These are phyloP conservation scores for Engraulis encrasicolus DNA, from an alignment of 2,113 vertebrate species.

Conservation along the genomic window DNA sequence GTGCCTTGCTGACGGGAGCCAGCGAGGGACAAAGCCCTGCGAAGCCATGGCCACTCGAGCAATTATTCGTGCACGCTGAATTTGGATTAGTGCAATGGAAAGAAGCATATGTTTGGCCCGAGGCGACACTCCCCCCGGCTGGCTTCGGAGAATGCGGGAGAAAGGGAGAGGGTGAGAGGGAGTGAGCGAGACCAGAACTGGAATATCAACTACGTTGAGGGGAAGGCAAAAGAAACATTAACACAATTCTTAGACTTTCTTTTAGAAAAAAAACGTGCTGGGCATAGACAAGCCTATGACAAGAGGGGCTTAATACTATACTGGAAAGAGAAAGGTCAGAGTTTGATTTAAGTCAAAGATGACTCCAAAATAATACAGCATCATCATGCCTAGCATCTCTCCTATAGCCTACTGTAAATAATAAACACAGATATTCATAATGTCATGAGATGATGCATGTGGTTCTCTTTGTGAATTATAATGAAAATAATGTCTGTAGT, in stretches of 20 bases:
- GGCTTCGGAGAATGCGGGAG: constrained; percentile 91
- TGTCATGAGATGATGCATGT: neutral
- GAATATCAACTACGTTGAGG: constrained; percentile 86
- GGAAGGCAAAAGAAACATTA: constrained; percentile 67
- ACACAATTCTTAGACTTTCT: constrained; percentile 64
- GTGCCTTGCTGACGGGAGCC: constrained; percentile 98
- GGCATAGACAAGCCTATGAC: constrained; percentile 44
- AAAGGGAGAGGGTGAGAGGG: constrained; percentile 76
- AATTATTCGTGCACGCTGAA: constrained; percentile 99
- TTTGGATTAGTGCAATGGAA: constrained; percentile 99
- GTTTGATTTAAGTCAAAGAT: constrained; percentile 14
- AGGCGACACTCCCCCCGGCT: constrained; percentile 98
- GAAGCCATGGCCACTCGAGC: constrained; percentile 98
- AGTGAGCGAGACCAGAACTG: constrained; percentile 81
- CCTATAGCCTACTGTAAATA: constrained; percentile 10
- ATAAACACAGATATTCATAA: neutral
- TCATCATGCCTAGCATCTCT: neutral
- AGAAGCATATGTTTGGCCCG: constrained; percentile 99
- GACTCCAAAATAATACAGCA: neutral
- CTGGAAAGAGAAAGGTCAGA: constrained; percentile 33
- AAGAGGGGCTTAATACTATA: constrained; percentile 44
- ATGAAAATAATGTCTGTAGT: neutral
- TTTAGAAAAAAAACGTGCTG: constrained; percentile 56
- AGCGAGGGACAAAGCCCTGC: constrained; percentile 97
- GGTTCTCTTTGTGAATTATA: neutral